Conservation (phyloP, 2,797 vertebrate genomes). For the Diplodus sargus region DNA sequence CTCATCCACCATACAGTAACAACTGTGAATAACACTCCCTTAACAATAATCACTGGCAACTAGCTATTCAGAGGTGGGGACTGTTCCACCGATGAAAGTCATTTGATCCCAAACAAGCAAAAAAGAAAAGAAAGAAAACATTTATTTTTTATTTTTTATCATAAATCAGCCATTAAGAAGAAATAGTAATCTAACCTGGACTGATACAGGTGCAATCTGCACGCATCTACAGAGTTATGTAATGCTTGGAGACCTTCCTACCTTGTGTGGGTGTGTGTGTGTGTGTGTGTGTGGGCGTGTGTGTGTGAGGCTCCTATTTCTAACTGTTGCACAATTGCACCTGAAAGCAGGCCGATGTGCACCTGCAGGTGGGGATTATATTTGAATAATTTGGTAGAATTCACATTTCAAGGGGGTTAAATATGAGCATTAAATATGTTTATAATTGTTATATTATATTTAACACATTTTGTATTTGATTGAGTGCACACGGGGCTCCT, state of each 20-base stretch:
- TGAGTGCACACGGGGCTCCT: not conserved
- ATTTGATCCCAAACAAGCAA: slow-evolving; percentile 27
- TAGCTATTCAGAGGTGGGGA: slow-evolving; percentile 1
- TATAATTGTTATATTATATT: not conserved
- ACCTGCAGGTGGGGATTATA: not conserved
- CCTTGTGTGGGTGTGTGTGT: not conserved
- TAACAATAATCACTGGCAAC: not conserved
- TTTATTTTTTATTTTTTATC: slow-evolving; percentile 11
- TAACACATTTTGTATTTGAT: not conserved
- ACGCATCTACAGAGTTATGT: slow-evolving; percentile 24
- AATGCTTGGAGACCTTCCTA: slow-evolving; percentile 18
- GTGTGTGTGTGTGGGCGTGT: not conserved
- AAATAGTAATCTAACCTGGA: slow-evolving; percentile 39
- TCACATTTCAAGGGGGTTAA: not conserved
- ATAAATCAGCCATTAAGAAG: slow-evolving; percentile 1
- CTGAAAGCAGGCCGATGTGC: slow-evolving; percentile 1
- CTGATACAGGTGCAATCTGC: not conserved
- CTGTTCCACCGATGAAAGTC: slow-evolving; percentile 26
- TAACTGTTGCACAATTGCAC: not conserved
- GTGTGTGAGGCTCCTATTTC: not conserved
- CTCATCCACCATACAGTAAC: not conserved
- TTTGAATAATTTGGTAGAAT: not conserved
- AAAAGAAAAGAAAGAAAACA: too few relatives aligned
- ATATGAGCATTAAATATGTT: not conserved
- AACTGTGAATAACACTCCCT: not conserved